Percentiles rank a stretch among this genome's conserved stretches.
Evolutionary conservation across 2,113 vertebrate genomes (phyloP).

Genomic region (Monopterus albus): DNA sequence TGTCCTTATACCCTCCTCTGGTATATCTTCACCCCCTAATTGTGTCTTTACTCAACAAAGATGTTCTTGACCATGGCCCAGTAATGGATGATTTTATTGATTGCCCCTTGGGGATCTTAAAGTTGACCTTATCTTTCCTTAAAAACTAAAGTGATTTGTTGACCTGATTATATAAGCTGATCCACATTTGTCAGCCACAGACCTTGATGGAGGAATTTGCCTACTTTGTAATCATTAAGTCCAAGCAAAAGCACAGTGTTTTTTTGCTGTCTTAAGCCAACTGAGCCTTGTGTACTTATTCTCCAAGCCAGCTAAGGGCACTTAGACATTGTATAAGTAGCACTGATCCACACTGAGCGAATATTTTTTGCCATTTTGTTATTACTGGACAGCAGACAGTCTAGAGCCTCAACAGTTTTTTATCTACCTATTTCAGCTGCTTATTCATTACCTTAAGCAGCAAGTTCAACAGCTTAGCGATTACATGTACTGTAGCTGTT

Average conservation of each 20-base stretch:
- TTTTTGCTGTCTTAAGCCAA: constrained; percentile 56
- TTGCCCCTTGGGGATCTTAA: too few species aligned
- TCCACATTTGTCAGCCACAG: constrained; percentile 54
- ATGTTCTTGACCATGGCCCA: too few species aligned
- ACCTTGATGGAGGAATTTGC: constrained; percentile 67
- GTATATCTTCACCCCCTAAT: too few species aligned
- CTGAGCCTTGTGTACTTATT: constrained; percentile 5
- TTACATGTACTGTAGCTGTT: too few species aligned
- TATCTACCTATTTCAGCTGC: too few species aligned
- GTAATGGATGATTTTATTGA: too few species aligned
- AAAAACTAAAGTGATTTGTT: constrained; percentile 56
- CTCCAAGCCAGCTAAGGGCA: constrained; percentile 41
- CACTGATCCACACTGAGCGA: constrained; percentile 10
- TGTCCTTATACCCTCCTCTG: neutral
- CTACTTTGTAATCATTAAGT: constrained; percentile 60
- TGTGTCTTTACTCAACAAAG: too few species aligned
- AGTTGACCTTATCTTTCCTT: too few species aligned
- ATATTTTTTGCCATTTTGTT: constrained; percentile 22
- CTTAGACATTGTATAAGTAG: constrained; percentile 40
- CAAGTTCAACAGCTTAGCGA: too few species aligned
- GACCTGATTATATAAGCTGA: constrained; percentile 62
- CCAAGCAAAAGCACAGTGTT: constrained; percentile 51
- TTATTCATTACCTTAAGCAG: too few species aligned
- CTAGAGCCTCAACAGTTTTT: too few species aligned
- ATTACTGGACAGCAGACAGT: too few species aligned